Evolutionary conservation across 37 sponge, comb jelly and placozoan genomes (phyloP), one percentile per base, ranked within the genome.

Genomic region (Aplysina aerophoba): DNA sequence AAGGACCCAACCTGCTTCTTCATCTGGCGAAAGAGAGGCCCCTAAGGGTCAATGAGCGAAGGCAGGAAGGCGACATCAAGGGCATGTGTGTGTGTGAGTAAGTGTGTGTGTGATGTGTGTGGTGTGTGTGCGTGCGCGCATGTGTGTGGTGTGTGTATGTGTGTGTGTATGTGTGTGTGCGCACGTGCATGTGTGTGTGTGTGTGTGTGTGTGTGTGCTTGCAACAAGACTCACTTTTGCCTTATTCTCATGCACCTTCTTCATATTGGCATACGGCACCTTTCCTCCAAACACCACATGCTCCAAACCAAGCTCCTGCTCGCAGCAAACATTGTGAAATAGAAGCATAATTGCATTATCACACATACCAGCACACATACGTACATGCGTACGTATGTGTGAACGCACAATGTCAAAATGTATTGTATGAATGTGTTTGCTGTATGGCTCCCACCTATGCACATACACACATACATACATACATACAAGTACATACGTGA

Each of bases 201-300:
- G 66, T 44, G 50, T 44, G 50, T 44, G 50, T 44, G 50, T 44
- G 50, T 44, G 50, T 44, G 50, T 44, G 50, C 8, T 4, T 8
- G 8, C 8, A 30, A 44, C 20, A 19, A 40, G 24, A 38, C 54
- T 50, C 54, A 75, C 78, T 16, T 75, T 75, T 50, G 78, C 53
- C 53, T 75, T 75, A 1, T 5, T 75, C 11, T 75, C 78, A 41
- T 75, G 78, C 11, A 75, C 78, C 37, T 24, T 40, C 25, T 75
- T 75, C n/a, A 75, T 50, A 19, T 12, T 50, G 24, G 3, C 13
- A 25, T 75, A 75, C 39, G 78, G 78, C 21, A 75, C 78, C 25
- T 75, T 75, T 8, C 78, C 78, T 36, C 38, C 78, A 21, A 75
- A 75, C 25, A 75, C 41, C 25, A 50, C 78, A 75, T 50, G 4